These are phyloP conservation scores for Acanthosepion esculentum DNA, from an alignment of 2,888 invertebrate genomes.

Conservation along the genomic window DNA sequence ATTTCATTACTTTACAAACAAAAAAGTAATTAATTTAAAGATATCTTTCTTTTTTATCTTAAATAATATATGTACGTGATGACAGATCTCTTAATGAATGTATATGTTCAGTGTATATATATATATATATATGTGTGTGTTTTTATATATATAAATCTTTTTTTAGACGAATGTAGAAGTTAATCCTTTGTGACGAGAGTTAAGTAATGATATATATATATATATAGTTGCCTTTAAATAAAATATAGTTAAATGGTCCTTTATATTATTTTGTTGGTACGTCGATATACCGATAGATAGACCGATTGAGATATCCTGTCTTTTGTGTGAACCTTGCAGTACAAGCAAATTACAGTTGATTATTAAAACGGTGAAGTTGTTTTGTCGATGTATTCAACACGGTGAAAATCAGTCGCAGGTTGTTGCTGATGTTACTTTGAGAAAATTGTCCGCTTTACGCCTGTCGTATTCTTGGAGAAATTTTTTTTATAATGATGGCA, in stretches of 20 bases:
- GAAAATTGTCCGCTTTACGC: background rate
- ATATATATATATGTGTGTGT: background rate
- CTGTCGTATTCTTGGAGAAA: background rate
- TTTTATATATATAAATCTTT: background rate
- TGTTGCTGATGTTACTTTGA: background rate
- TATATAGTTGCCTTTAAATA: background rate
- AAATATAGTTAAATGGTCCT: background rate
- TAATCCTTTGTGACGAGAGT: background rate
- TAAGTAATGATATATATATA: background rate
- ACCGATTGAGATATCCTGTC: background rate
- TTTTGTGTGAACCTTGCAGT: background rate
- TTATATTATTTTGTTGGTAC: background rate
- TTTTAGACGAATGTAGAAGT: background rate
- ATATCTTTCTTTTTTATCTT: background rate
- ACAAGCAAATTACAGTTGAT: background rate
- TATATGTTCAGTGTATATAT: background rate
- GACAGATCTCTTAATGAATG: background rate
- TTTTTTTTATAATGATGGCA: background rate
- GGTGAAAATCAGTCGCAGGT: background rate
- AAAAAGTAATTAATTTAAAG: background rate
- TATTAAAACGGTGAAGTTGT: background rate
- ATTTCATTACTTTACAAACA: background rate
- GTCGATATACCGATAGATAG: background rate
- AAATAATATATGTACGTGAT: background rate
- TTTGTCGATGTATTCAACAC: background rate